Conservation (phyloP, 2,888 invertebrate species). For the Daptonema setosum region DNA sequence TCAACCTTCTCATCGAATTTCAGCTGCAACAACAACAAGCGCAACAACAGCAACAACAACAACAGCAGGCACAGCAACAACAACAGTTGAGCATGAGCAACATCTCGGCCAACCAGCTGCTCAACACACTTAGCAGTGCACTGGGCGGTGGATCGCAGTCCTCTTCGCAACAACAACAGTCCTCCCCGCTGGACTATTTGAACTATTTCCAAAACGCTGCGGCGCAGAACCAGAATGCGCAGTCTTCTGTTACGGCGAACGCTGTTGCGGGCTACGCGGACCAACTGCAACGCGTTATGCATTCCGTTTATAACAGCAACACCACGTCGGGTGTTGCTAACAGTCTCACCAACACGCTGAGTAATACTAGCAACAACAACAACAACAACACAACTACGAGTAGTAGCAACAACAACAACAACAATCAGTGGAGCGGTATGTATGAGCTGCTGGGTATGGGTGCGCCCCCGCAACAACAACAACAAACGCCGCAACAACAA, state of each 20-base stretch:
- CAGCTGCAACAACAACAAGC: no score
- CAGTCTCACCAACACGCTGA: background rate
- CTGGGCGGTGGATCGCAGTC: background rate
- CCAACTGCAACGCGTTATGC: constrained; percentile 1
- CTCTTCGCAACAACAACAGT: background rate
- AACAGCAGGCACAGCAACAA: background rate
- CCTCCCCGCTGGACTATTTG: background rate
- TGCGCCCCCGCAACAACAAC: background rate
- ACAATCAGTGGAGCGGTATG: background rate
- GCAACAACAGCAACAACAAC: background rate
- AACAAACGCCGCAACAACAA: constrained; percentile 1
- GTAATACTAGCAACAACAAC: constrained; percentile 2
- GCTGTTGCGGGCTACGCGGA: background rate
- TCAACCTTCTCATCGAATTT: no score
- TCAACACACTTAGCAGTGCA: background rate
- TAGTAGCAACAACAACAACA: no score
- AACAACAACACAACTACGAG: background rate
- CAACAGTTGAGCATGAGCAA: background rate
- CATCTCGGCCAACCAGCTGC: background rate
- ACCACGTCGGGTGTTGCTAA: no score
- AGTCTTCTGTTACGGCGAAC: background rate
- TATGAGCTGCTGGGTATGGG: background rate
- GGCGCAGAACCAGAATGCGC: no score
- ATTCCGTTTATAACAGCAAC: no score
- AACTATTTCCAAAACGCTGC: background rate